Evolutionary conservation across 2,113 vertebrate species (phyloP).

Genomic region (Nasalis larvatus): DNA sequence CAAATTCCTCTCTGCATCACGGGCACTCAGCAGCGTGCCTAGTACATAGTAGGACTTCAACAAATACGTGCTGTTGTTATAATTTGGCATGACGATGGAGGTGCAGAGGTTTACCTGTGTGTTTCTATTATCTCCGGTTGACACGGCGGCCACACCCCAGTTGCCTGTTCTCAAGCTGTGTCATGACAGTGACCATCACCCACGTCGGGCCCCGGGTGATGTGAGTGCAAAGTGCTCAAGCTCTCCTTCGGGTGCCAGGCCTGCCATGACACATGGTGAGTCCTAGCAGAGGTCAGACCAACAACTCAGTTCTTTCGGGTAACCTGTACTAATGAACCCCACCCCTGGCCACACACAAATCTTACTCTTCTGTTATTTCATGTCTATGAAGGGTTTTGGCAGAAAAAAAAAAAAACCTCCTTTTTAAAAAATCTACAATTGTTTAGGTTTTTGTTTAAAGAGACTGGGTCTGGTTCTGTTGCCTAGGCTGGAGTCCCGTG

Average conservation of each 20-base stretch:
- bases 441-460: not conserved
- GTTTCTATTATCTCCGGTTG: not conserved
- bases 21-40: not conserved
- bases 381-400: not conserved
- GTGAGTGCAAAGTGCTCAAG: accelerated
- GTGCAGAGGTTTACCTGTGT: not conserved
- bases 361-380: not conserved
- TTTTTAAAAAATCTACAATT: not conserved
- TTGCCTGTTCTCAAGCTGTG: not conserved
- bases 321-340: not conserved
- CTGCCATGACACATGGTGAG: accelerated
- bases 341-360: not conserved
- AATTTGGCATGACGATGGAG: accelerated
- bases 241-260: accelerated
- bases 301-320: not conserved
- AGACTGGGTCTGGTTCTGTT: not conserved
- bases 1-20: not conserved
- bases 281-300: not conserved
- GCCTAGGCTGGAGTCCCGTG: no score
- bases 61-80: not conserved
- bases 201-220: not conserved
- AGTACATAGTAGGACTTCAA: not conserved
- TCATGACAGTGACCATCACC: not conserved
- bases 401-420: not conserved
- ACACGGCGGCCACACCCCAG: not conserved